A percentile compares a stretch with the other conserved stretches of the same genome.
Evolutionary conservation across 2,113 vertebrate genomes (phyloP).

Genomic region (Oryzias curvinotus): DNA sequence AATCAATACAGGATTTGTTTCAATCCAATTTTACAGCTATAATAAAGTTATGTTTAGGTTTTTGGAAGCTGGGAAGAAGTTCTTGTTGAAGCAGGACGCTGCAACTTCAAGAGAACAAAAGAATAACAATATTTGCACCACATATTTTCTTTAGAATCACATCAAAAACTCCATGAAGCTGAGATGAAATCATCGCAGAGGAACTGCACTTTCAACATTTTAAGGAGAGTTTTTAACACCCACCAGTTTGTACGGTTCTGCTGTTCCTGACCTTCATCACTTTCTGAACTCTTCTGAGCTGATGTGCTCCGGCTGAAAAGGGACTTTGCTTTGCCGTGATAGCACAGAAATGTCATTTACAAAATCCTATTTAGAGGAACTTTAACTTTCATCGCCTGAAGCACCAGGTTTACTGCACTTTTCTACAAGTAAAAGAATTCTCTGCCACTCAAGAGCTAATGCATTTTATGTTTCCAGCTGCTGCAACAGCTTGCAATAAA

Average conservation of each 20-base stretch:
- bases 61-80: not conserved
- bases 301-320: not conserved
- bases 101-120: not conserved
- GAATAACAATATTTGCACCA: not conserved
- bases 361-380: conserved; percentile 10
- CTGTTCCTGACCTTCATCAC: not conserved
- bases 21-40: not conserved
- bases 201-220: no score
- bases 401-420: conserved; percentile 20
- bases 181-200: no score
- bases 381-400: conserved; percentile 21
- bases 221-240: no score
- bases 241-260: no score
- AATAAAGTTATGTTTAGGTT: not conserved
- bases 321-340: not conserved
- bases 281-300: not conserved
- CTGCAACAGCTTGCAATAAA: conserved; percentile 58
- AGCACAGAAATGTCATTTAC: conserved; percentile 15
- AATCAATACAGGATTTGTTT: conserved; percentile 4
- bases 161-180: not conserved
- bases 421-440: conserved; percentile 1
- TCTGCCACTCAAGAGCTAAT: conserved; percentile 11
- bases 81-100: not conserved
- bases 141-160: not conserved
- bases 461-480: conserved; percentile 55